These are phyloP conservation scores for Acrocephalus kingi DNA, from an alignment of 2,113 vertebrate genomes.

Conservation along the genomic window DNA sequence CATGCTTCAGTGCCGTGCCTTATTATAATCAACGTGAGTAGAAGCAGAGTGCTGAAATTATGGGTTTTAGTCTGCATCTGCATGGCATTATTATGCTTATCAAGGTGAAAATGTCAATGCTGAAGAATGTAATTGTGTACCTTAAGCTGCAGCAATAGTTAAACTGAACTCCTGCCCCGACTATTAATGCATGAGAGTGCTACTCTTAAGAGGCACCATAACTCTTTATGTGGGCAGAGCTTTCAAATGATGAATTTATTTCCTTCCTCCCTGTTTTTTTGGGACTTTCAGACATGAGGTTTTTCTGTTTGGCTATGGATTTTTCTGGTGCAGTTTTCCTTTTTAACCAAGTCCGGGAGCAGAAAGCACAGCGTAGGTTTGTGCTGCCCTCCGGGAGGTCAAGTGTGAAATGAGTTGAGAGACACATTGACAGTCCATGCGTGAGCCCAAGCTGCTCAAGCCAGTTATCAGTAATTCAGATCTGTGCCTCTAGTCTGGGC, in stretches of 20 bases:
- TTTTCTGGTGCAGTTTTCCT: slow-evolving; percentile 1
- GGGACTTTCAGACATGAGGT: neutral
- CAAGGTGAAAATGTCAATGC: slow-evolving; percentile 63
- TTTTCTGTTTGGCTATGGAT: slow-evolving; percentile 5
- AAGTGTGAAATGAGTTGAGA: slow-evolving; percentile 47
- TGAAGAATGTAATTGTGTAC: slow-evolving; percentile 68
- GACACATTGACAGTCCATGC: slow-evolving; percentile 2
- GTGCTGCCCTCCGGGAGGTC: neutral
- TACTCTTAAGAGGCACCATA: slow-evolving; percentile 22
- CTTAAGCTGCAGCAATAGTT: slow-evolving; percentile 38
- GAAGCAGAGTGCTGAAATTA: slow-evolving; percentile 67
- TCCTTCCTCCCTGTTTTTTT: neutral
- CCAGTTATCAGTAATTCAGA: slow-evolving; percentile 32
- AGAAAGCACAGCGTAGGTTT: neutral
- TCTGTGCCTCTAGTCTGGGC: neutral
- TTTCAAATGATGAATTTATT: slow-evolving; percentile 36
- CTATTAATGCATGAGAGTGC: slow-evolving; percentile 41
- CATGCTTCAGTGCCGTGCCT: slow-evolving; percentile 55
- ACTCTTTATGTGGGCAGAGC: neutral
- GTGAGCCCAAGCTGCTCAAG: neutral
- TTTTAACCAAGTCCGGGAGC: neutral
- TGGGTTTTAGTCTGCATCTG: slow-evolving; percentile 50
- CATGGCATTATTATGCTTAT: slow-evolving; percentile 65
- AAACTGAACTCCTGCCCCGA: slow-evolving; percentile 53
- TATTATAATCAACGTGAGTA: slow-evolving; percentile 65